Percentiles rank a stretch among this genome's conserved stretches.
phyloP scores from a whole-genome alignment of 2,888 invertebrate species.

The Tuta absoluta region DNA sequence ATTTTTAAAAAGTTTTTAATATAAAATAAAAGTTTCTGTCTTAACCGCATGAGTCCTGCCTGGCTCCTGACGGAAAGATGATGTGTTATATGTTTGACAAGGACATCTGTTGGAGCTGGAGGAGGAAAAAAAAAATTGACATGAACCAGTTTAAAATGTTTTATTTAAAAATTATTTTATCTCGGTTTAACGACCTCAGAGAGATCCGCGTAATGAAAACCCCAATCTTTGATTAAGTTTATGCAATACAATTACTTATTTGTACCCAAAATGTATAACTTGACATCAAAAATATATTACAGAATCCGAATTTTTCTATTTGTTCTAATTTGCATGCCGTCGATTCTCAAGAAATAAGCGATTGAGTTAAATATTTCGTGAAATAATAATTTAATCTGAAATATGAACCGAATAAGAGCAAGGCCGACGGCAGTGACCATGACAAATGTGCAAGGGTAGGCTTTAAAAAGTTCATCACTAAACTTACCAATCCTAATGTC shows the following conservation, averaged over 20 bases:
- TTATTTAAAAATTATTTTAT: neutral
- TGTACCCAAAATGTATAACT: too few relatives aligned
- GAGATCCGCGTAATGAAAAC: too few relatives aligned
- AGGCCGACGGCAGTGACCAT: constrained; percentile 22
- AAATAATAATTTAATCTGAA: neutral
- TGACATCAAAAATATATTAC: too few relatives aligned
- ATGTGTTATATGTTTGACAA: constrained; percentile 17
- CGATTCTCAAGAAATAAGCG: neutral
- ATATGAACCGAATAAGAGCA: constrained; percentile 29
- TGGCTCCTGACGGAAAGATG: constrained; percentile 13
- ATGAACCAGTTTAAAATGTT: neutral
- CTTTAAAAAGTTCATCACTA: too few relatives aligned
- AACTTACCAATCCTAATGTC: neutral
- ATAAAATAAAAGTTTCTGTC: constrained; percentile 16
- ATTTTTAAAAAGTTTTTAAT: neutral
- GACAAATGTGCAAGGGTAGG: too few relatives aligned
- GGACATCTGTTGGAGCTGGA: neutral
- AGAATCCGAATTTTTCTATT: too few relatives aligned
- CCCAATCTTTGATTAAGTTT: too few relatives aligned
- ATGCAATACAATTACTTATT: too few relatives aligned
- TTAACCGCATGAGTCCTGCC: constrained; percentile 27
- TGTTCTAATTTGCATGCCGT: too few relatives aligned
- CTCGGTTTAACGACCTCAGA: too few relatives aligned
- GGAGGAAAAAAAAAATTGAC: neutral
- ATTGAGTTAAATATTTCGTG: neutral